phyloP scores from a whole-genome alignment of 2,113 vertebrate species.

The Entelurus aequoreus region DNA sequence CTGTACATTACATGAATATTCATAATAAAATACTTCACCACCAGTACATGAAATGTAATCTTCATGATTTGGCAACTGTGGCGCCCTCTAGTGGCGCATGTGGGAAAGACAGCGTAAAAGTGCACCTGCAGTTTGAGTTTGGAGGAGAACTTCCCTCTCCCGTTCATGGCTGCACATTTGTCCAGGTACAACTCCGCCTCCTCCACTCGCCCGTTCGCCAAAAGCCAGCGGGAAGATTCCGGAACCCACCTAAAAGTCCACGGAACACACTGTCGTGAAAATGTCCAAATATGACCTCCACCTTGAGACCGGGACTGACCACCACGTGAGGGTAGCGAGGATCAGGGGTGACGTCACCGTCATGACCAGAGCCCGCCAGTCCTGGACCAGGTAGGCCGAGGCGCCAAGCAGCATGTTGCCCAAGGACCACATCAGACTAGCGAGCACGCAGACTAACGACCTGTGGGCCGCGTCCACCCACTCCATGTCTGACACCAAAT shows the following conservation, averaged over 20 bases:
- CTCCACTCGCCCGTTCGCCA: slow-evolving; percentile 72
- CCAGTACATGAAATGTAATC: too few relatives aligned
- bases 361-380: slow-evolving; percentile 62
- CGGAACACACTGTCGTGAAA: background rate
- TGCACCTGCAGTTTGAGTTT: slow-evolving; percentile 68
- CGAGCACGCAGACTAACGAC: slow-evolving; percentile 49
- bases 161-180: slow-evolving; percentile 75
- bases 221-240: slow-evolving; percentile 86
- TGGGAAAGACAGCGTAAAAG: background rate
- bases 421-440: slow-evolving; percentile 58
- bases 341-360: slow-evolving; percentile 54
- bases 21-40: too few relatives aligned
- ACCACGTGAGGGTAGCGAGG: slow-evolving; percentile 60
- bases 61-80: too few relatives aligned
- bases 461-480: slow-evolving; percentile 66
- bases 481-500: slow-evolving; percentile 54
- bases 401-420: slow-evolving; percentile 68
- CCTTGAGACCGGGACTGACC: slow-evolving; percentile 41
- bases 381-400: slow-evolving; percentile 51
- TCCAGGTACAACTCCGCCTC: slow-evolving; percentile 74
- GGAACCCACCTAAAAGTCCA: slow-evolving; percentile 78
- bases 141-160: slow-evolving; percentile 43
- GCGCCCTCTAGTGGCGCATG: too few relatives aligned
- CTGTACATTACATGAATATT: too few relatives aligned
- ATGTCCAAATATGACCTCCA: too few relatives aligned